A percentile compares a stretch with the other conserved stretches of the same genome.
These are phyloP conservation scores for Nestor notabilis DNA, from an alignment of 2,113 vertebrate genomes.

Conservation along the genomic window DNA sequence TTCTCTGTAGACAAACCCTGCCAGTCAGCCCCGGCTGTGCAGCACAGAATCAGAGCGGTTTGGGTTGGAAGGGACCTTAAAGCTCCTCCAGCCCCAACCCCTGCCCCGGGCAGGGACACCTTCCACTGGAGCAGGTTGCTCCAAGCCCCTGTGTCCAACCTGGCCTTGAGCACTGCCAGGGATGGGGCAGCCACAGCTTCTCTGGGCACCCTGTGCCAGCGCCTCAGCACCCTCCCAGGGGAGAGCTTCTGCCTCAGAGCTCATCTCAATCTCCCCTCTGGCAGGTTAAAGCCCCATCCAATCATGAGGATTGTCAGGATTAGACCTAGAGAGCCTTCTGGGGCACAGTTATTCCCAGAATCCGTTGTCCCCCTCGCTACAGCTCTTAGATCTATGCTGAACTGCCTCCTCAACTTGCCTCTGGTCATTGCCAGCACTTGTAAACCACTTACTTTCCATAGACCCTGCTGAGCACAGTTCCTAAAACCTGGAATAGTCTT, in stretches of 20 bases:
- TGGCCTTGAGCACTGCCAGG: too few relatives aligned
- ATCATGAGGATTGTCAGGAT: neutral
- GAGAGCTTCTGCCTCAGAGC: too few relatives aligned
- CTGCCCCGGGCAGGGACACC: neutral
- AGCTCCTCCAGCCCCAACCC: neutral
- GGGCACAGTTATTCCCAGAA: neutral
- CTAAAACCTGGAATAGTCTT: neutral
- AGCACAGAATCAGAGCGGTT: neutral
- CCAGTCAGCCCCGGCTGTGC: neutral
- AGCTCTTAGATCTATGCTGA: neutral
- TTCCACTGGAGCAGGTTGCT: neutral
- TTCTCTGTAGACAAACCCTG: neutral
- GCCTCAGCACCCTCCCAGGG: too few relatives aligned
- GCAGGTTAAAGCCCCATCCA: neutral
- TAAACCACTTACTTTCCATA: fast-evolving
- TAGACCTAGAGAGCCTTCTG: neutral
- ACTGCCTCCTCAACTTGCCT: neutral
- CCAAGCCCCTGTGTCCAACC: neutral
- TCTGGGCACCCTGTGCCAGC: too few relatives aligned
- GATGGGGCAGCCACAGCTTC: too few relatives aligned
- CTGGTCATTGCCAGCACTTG: neutral
- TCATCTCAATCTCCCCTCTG: too few relatives aligned
- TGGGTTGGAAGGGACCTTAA: neutral
- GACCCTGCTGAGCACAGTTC: neutral
- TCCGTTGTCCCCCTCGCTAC: neutral